Evolutionary conservation across 64 coral and sea anemone species (phyloP).

Genomic region (Trachythela sp.): DNA sequence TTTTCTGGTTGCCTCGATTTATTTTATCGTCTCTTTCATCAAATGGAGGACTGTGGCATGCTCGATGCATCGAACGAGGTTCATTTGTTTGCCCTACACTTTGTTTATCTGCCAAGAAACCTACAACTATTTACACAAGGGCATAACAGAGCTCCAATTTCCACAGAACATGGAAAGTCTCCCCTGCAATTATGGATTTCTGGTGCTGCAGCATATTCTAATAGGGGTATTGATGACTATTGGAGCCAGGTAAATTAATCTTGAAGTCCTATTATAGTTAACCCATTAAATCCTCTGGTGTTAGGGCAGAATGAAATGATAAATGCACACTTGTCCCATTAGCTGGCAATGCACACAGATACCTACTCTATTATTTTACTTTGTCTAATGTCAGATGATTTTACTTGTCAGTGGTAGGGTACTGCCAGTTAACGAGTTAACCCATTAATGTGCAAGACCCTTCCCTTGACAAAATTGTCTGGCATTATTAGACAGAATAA

Average conservation of each 20-base stretch:
- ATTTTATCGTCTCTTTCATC: constrained; percentile 26
- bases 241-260: constrained; percentile 44
- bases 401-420: too few relatives aligned
- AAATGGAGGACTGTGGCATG: constrained; percentile 13
- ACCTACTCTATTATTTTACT: too few relatives aligned
- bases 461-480: too few relatives aligned
- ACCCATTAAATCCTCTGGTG: neutral
- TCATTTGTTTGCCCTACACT: constrained; percentile 35
- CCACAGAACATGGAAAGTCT: constrained; percentile 39
- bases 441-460: too few relatives aligned
- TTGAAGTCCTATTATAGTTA: neutral
- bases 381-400: too few relatives aligned
- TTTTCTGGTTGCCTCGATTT: constrained; percentile 30
- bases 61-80: constrained; percentile 27
- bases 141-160: constrained; percentile 9
- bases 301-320: neutral
- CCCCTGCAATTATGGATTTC: constrained; percentile 36
- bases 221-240: constrained; percentile 42
- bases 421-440: too few relatives aligned
- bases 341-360: too few relatives aligned
- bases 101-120: constrained; percentile 24
- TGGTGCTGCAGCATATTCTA: constrained; percentile 19
- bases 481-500: too few relatives aligned
- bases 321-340: neutral
- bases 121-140: constrained; percentile 24